Evolutionary conservation across 2,888 invertebrate species (phyloP), one percentile per base, ranked within the genome.

Genomic region (Flexamia atlantica): DNA sequence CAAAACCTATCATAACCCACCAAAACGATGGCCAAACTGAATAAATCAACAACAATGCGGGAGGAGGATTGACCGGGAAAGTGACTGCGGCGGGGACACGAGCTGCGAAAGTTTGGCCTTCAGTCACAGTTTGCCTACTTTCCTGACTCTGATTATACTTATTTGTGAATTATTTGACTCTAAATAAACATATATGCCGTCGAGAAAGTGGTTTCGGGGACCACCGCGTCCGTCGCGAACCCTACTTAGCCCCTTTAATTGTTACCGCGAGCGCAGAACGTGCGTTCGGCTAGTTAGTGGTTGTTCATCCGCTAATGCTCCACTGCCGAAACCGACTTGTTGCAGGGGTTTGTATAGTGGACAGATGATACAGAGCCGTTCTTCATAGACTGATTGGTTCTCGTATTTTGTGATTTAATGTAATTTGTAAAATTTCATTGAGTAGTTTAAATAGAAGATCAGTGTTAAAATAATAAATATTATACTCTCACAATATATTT

Each of bases 131-230:
- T 57, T 57, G 57, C 79, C 79, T 79, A 79, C 79, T 79, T 79
- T 79, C 79, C 74, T 46, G 74, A 9, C 42, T 25, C 53, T 57
- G 79, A 79, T 79, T 79, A 79, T 79, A 79, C 79, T n/a, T 79
- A 79, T 79, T 79, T 79, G 57, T 79, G 79, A 36, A 79, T 53
- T 79, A 79, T 79, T 79, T 79, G 79, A 50, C 57, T 50, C 79
- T 79, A 57, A 32, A 79, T 40, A 79, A 79, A 79, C 79, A 32
- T 57, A 32, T 57, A 79, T 30, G 20, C 79, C 14, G 7, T 25
- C 57, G 79, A 57, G 79, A 79, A 79, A 79, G 79, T 57, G 57
- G 79, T 57, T 79, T 53, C 0, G 57, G 12, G 57, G 57, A 79
- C 57, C 57, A 30, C 30, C 32, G 20, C 20, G 30, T 46, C 30